Evolutionary conservation across 1,140 invertebrate genomes (phyloP).

Genomic region (Dinoponera quadriceps): DNA sequence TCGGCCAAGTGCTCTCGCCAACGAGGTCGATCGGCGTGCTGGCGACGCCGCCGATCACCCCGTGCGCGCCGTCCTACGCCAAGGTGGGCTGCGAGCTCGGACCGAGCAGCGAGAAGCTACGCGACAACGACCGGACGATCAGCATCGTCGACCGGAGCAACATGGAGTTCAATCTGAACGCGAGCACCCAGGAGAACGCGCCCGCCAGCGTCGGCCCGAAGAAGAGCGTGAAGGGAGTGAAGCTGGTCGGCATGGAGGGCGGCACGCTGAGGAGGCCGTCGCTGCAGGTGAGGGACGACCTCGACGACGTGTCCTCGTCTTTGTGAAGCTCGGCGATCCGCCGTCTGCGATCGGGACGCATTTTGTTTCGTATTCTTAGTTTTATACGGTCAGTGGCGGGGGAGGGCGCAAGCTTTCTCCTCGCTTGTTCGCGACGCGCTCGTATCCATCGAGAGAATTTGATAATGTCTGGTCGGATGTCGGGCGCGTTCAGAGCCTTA

Average conservation of each 20-base stretch:
- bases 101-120: slow-evolving; percentile 66
- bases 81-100: slow-evolving; percentile 63
- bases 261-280: slow-evolving; percentile 81
- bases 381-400: not conserved
- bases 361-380: slow-evolving; percentile 49
- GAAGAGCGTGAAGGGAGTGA: slow-evolving; percentile 84
- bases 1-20: slow-evolving; percentile 67
- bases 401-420: not conserved
- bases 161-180: slow-evolving; percentile 81
- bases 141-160: slow-evolving; percentile 78
- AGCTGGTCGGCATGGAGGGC: slow-evolving; percentile 84
- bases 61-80: slow-evolving; percentile 53
- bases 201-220: slow-evolving; percentile 76
- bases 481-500: too few species aligned
- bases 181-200: slow-evolving; percentile 63
- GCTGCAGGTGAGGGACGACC: slow-evolving; percentile 77
- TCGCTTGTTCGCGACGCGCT: too few species aligned
- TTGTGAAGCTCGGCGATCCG: slow-evolving; percentile 12
- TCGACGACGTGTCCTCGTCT: slow-evolving; percentile 4
- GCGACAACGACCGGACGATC: slow-evolving; percentile 64
- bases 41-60: slow-evolving; percentile 25
- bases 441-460: too few species aligned
- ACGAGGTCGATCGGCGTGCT: slow-evolving; percentile 57
- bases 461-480: too few species aligned
- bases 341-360: not conserved